Base-by-base conservation (phyloP, 2,888 invertebrate genomes). In the Nephrotoma flavescens region DNA sequence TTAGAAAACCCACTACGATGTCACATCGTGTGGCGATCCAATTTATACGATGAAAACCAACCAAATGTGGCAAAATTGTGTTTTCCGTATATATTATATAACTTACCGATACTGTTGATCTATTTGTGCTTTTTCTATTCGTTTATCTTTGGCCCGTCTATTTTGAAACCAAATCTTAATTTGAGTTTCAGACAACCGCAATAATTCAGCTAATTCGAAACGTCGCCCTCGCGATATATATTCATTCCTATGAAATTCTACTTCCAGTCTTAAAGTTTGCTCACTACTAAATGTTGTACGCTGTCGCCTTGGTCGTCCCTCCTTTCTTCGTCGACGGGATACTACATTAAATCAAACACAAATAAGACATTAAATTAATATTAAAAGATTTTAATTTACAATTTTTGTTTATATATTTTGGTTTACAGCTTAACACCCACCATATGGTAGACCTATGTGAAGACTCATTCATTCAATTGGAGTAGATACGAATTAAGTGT, bases 101-200 rank as follows among this genome's bases (percentile, higher is more conserved):
- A 31, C 87, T 88, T 92, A 97, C 98, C 98, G 95, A 91, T 97
- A 97, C 89, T 98, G 98, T 90, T 98, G 98, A 92, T 98, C 98
- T 88, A 98, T 93, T 89, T 98, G 97, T 0, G 98, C 98, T 90
- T 98, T 98, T 91, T 98, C 98, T 88, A 98, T 97, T 88, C 98
- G 93, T 92, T 98, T 98, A 91, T 98, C 98, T 92, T 98, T 98
- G 41, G 98, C 98, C 89, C 98, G 93, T 88, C 98, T 93, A 92
- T 98, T 98, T 92, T 98, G 98, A 91, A 98, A 98, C 95, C 95
- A 96, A 87, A 97, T 97, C 91, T 97, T 97, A 89, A 97, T 96
- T 92, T 97, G 94, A 0, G 96, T 96, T 90, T 97, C 97, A 0
- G 95, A 95, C 41, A 95, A 92, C 86, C 92, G 91, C 83, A 97